phyloP scores from a whole-genome alignment of 1,140 invertebrate species.

The Drusus annulatus region DNA sequence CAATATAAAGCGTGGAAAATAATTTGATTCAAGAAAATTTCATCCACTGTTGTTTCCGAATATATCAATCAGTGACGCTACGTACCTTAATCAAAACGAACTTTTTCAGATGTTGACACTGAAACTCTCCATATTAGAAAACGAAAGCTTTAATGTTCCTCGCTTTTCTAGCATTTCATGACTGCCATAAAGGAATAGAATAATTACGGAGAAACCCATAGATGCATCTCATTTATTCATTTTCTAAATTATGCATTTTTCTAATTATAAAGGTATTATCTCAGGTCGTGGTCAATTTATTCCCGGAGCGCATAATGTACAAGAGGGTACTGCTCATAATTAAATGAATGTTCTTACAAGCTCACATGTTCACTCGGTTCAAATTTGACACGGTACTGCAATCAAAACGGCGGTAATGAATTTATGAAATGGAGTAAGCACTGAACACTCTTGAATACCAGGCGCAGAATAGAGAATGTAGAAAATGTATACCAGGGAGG shows the following conservation, averaged over 20 bases:
- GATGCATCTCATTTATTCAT: background rate
- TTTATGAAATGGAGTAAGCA: conserved; percentile 56
- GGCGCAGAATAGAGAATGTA: conserved; percentile 3
- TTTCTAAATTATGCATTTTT: background rate
- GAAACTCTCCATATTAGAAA: no score
- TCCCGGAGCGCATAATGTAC: background rate
- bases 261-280: background rate
- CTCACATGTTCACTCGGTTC: conserved; percentile 40
- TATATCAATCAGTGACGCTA: no score
- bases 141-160: no score
- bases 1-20: background rate
- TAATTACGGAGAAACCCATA: no score
- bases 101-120: no score
- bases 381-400: conserved; percentile 55
- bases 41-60: background rate
- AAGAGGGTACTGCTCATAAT: conserved; percentile 35
- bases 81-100: no score
- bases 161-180: no score
- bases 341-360: conserved; percentile 54
- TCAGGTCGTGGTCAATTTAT: background rate
- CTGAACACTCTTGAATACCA: conserved; percentile 48
- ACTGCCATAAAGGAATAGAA: no score
- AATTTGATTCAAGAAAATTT: background rate
- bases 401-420: conserved; percentile 58
- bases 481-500: conserved; percentile 29